Conservation (phyloP, 2,113 vertebrate species). For the Aythya baeri region DNA sequence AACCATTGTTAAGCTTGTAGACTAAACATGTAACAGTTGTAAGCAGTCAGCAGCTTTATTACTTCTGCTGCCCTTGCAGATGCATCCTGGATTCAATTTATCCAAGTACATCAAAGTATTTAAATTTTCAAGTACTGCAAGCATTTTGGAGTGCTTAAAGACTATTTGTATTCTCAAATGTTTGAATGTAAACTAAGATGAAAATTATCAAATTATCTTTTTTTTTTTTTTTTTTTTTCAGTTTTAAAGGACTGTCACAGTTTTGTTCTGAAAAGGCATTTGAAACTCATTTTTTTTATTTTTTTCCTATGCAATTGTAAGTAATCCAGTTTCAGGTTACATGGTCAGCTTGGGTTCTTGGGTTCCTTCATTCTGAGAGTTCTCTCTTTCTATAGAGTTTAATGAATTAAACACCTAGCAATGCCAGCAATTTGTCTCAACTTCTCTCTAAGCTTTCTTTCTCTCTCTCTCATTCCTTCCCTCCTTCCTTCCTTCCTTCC, state of each 20-base stretch:
- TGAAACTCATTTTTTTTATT: background rate
- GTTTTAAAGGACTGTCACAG: constrained; percentile 68
- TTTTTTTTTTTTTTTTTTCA: constrained; percentile 70
- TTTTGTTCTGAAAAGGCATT: constrained; percentile 55
- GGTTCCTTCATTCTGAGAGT: constrained; percentile 3
- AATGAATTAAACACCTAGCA: constrained; percentile 20
- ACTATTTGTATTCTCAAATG: constrained; percentile 75
- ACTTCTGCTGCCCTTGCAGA: constrained; percentile 57
- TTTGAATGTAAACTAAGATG: constrained; percentile 71
- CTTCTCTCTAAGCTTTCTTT: background rate
- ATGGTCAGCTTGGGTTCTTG: background rate
- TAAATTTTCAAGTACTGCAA: constrained; percentile 72
- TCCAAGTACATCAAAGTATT: constrained; percentile 76
- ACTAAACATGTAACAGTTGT: constrained; percentile 79
- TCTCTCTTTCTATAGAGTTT: background rate
- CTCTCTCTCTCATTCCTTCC: too few relatives aligned
- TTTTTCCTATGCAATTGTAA: constrained; percentile 5
- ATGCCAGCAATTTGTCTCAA: background rate
- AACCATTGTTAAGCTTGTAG: constrained; percentile 67
- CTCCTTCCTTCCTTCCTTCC: too few relatives aligned
- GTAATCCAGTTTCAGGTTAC: constrained; percentile 18
- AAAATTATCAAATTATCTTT: constrained; percentile 67
- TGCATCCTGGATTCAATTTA: constrained; percentile 79
- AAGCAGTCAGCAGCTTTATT: constrained; percentile 75
- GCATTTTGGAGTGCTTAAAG: constrained; percentile 76